These are phyloP conservation scores for Eurystomus glaucurus DNA, from an alignment of 2,797 vertebrate species.

Conservation along the genomic window DNA sequence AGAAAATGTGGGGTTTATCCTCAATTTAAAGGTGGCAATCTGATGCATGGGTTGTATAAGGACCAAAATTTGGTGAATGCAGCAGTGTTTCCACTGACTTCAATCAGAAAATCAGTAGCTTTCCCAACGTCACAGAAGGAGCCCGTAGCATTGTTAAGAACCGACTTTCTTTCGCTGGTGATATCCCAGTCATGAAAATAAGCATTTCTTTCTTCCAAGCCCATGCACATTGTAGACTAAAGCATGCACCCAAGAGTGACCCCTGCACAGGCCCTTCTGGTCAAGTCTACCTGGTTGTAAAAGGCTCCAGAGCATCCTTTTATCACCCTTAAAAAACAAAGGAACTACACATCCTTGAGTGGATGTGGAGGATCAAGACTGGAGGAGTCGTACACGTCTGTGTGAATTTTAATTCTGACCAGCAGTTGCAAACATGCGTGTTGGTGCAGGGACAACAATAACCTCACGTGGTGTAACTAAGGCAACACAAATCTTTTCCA, in stretches of 20 bases:
- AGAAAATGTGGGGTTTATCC: rapidly evolving
- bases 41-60: rapidly evolving
- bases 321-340: background rate
- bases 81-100: background rate
- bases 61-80: background rate
- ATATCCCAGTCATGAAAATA: background rate
- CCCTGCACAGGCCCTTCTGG: background rate
- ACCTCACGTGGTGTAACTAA: rapidly evolving
- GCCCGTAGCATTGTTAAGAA: background rate
- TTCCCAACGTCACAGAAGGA: background rate
- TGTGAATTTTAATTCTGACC: background rate
- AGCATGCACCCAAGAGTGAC: background rate
- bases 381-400: rapidly evolving
- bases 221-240: rapidly evolving
- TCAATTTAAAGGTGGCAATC: background rate
- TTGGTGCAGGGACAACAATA: background rate
- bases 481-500: background rate
- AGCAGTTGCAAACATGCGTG: rapidly evolving
- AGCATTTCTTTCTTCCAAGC: background rate
- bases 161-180: background rate
- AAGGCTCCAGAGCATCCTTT: background rate
- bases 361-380: rapidly evolving
- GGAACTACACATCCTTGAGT: rapidly evolving
- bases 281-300: background rate
- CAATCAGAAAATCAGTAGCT: background rate